These are phyloP conservation scores for Bradypodion pumilum DNA, from an alignment of 2,797 vertebrate species.

Conservation along the genomic window DNA sequence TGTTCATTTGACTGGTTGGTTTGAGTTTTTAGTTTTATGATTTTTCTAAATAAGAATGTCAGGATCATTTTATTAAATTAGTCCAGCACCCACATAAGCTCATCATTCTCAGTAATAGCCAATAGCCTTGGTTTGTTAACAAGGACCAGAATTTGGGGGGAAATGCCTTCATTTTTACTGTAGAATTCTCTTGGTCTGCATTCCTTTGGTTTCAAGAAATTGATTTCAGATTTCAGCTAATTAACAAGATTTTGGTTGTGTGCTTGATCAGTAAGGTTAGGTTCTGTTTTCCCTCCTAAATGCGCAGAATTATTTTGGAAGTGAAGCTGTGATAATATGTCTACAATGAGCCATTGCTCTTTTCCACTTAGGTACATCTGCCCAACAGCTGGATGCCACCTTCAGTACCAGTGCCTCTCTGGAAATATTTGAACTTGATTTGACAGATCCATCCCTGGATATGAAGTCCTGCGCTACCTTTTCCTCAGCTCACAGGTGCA, in stretches of 20 bases:
- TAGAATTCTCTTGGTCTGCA: too few species aligned
- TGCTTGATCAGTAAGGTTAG: not conserved
- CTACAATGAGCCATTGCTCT: rapidly evolving
- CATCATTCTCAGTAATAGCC: not conserved
- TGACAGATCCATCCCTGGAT: constrained; percentile 87
- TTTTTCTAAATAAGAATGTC: not conserved
- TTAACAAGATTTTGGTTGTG: too few species aligned
- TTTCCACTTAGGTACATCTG: constrained; percentile 88
- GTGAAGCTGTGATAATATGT: not conserved
- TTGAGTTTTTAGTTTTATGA: not conserved
- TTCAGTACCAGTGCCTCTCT: constrained; percentile 95
- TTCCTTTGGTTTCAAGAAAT: too few species aligned
- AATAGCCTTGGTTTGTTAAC: too few species aligned
- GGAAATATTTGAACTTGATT: constrained; percentile 94
- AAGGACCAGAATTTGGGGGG: too few species aligned
- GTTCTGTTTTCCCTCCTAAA: not conserved
- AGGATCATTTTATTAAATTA: not conserved
- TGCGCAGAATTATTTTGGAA: not conserved
- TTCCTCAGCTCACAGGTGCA: constrained; percentile 89
- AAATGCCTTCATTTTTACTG: too few species aligned
- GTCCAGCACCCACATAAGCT: not conserved
- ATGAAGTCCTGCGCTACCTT: constrained; percentile 93
- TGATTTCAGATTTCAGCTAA: not conserved
- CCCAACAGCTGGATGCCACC: constrained; percentile 95
- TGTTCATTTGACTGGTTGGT: not conserved